Conservation (phyloP, 2,888 invertebrate genomes). For the Acleris laterana region DNA sequence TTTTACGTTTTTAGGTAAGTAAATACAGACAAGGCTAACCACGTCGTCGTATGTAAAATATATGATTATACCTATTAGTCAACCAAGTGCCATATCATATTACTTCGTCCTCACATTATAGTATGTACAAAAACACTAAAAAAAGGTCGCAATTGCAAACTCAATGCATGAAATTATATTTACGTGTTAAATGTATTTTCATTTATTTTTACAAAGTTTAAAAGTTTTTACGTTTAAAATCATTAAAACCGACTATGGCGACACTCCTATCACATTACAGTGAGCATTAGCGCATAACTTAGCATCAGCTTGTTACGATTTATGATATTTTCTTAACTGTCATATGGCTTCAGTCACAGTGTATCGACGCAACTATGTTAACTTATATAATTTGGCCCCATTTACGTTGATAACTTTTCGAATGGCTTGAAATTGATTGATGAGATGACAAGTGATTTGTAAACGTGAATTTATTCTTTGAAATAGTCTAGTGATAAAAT, state of each 20-base stretch:
- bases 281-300: neutral
- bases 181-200: constrained; percentile 5
- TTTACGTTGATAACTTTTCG: neutral
- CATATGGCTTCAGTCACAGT: constrained; percentile 46
- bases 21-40: too few species aligned
- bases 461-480: too few species aligned
- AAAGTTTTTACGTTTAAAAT: constrained; percentile 19
- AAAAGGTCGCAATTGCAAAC: too few species aligned
- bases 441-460: too few species aligned
- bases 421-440: too few species aligned
- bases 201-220: neutral
- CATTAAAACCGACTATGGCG: constrained; percentile 2
- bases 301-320: constrained; percentile 61
- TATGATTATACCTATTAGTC: too few species aligned
- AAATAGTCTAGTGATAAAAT: neutral
- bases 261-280: neutral
- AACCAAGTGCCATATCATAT: too few species aligned
- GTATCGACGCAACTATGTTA: constrained; percentile 6
- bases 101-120: too few species aligned
- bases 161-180: constrained; percentile 3
- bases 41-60: too few species aligned
- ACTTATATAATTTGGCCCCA: neutral
- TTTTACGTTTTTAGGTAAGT: too few species aligned
- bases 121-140: too few species aligned
- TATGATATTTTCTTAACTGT: constrained; percentile 68